These are phyloP conservation scores for Ypsolopha sequella DNA, from an alignment of 2,888 invertebrate genomes.

Conservation along the genomic window DNA sequence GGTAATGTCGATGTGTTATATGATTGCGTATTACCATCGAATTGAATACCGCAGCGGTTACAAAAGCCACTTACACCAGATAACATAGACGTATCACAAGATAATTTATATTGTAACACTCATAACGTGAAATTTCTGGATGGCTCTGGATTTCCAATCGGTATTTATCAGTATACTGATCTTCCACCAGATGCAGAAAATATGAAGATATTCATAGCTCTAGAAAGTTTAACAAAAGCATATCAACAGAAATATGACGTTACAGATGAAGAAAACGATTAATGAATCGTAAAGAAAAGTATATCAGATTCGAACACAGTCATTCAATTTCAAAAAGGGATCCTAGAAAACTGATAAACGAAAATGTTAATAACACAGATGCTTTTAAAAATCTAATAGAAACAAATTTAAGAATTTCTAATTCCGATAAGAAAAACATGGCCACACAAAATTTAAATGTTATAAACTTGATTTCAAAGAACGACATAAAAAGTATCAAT, in stretches of 20 bases:
- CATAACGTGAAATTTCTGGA: constrained; percentile 41
- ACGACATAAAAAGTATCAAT: too few relatives aligned
- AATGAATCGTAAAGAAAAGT: background rate
- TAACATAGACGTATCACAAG: constrained; percentile 11
- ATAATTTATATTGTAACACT: constrained; percentile 19
- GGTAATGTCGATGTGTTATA: constrained; percentile 23
- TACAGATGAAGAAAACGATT: constrained; percentile 7
- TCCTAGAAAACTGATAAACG: too few relatives aligned
- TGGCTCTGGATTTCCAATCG: constrained; percentile 48
- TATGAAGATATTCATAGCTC: constrained; percentile 41
- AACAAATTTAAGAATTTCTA: background rate
- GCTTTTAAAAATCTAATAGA: too few relatives aligned
- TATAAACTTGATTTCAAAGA: too few relatives aligned
- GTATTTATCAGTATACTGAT: constrained; percentile 48
- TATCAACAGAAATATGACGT: constrained; percentile 34
- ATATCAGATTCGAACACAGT: background rate
- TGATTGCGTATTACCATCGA: too few relatives aligned
- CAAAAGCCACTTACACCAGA: constrained; percentile 41
- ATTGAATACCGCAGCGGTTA: constrained; percentile 28
- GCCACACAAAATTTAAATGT: too few relatives aligned
- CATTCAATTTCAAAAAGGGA: background rate
- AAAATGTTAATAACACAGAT: too few relatives aligned
- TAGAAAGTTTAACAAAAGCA: constrained; percentile 39
- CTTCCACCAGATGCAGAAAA: constrained; percentile 44
- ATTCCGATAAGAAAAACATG: background rate